Evolutionary conservation across 30 jellyfish, hydroid and myxozoan genomes (phyloP).

Genomic region (Sanderia malayensis): DNA sequence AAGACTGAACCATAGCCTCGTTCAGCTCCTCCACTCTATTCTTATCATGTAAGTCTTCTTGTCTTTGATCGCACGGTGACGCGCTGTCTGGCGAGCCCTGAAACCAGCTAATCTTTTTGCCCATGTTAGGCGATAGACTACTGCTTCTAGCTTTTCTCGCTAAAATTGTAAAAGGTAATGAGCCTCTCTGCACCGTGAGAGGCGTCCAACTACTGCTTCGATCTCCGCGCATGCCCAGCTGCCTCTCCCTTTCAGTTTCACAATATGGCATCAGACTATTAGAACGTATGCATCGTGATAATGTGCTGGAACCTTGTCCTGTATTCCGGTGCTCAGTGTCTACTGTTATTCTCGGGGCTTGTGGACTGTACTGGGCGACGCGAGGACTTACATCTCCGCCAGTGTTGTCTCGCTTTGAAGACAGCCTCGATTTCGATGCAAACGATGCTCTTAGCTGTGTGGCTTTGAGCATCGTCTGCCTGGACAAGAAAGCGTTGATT

Average conservation of each 20-base stretch:
- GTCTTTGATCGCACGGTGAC: too few species aligned
- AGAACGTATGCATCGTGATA: too few species aligned
- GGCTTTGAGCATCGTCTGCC: conserved; percentile 54
- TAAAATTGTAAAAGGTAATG: conserved; percentile 8
- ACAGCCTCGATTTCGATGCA: conserved; percentile 47
- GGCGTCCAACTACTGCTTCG: conserved; percentile 51
- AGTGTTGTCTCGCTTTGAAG: conserved; percentile 45
- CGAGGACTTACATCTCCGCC: conserved; percentile 24
- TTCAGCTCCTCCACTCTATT: neutral
- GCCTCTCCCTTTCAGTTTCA: neutral
- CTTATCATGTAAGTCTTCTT: too few species aligned
- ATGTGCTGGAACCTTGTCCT: neutral
- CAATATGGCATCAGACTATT: neutral
- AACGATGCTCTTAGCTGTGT: conserved; percentile 65
- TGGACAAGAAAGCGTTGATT: conserved; percentile 49
- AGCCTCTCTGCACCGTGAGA: conserved; percentile 16
- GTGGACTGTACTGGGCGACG: conserved; percentile 18
- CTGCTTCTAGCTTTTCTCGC: conserved; percentile 19
- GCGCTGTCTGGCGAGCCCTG: too few species aligned
- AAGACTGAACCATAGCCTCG: conserved; percentile 46
- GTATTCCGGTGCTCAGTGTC: neutral
- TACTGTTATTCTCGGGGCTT: neutral
- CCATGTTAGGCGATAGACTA: conserved; percentile 9
- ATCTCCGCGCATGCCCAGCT: neutral
- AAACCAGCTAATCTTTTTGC: neutral